Percentiles rank a stretch among this genome's conserved stretches.
These are phyloP conservation scores for Andrena praecox DNA, from an alignment of 2,888 invertebrate species.

Conservation along the genomic window DNA sequence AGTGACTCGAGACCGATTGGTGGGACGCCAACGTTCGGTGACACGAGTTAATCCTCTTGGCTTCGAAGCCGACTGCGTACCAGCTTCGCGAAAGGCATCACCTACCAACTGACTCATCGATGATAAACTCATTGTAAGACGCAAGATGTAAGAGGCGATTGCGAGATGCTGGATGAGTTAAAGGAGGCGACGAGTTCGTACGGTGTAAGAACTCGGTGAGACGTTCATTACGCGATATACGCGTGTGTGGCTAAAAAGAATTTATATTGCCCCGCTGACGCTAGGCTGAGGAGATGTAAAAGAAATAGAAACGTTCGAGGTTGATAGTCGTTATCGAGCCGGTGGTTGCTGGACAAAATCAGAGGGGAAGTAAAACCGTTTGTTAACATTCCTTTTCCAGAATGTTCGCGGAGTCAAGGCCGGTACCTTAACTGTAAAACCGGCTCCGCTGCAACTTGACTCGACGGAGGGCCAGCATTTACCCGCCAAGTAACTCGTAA, in stretches of 20 bases:
- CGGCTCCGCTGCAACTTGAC: conserved; percentile 58
- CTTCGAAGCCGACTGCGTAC: too few relatives aligned
- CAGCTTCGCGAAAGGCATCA: background rate
- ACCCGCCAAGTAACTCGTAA: conserved; percentile 34
- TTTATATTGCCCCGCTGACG: background rate
- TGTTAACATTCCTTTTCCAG: conserved; percentile 61
- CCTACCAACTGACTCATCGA: background rate
- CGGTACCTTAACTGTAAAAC: conserved; percentile 64
- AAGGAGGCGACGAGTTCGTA: background rate
- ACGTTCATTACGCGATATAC: background rate
- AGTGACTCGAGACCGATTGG: background rate
- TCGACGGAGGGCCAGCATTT: conserved; percentile 43
- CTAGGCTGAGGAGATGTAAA: conserved; percentile 13
- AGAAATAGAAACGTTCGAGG: conserved; percentile 30
- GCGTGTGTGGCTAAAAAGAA: background rate
- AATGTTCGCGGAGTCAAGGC: conserved; percentile 62
- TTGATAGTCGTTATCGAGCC: conserved; percentile 30
- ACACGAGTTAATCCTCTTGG: too few relatives aligned
- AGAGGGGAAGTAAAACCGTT: conserved; percentile 36
- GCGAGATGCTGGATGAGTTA: background rate
- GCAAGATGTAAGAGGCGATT: background rate
- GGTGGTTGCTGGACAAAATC: conserved; percentile 11
- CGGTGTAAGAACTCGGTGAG: background rate
- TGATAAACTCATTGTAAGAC: background rate
- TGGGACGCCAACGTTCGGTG: background rate